Evolutionary conservation across 2,888 invertebrate species (phyloP), one percentile per base, ranked within the genome.

Genomic region (Allolobophora icterica): DNA sequence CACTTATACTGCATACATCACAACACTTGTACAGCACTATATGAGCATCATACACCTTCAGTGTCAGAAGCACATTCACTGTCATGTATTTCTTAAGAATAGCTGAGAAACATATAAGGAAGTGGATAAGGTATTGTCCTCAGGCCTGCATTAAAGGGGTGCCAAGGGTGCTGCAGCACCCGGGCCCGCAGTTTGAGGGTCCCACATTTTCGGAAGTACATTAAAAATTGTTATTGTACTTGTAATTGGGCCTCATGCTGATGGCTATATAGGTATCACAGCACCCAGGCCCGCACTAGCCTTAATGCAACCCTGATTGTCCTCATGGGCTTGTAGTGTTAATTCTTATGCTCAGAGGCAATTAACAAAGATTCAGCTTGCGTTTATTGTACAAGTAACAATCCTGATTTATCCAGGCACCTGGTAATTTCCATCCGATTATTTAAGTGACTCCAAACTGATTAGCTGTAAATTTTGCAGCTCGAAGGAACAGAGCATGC

Each of bases 401-500:
- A n/a, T n/a, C 71, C 71, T 71, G 30, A 71, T 71, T 8, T 24
- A n/a, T n/a, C 13, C 0, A n/a, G 8, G 13, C 71, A 71, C 30
- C n/a, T 17, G 5, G 13, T 71, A 1, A 21, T 52, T 24, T 52
- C 15, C n/a, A 11, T 71, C 71, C 1, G 13, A 71, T n/a, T 30
- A 71, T 71, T 71, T 71, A n/a, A 71, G 71, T n/a, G 71, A n/a
- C 71, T n/a, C n/a, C 71, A n/a, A 71, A n/a, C 30, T 71, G 71
- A n/a, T n/a, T 8, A 71, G 30, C 71, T 71, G 71, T n/a, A n/a
- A 1, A 71, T 71, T 71, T 71, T 5, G 71, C n/a, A n/a, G 71
- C 52, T 71, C 8, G n/a, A 71, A n/a, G n/a, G n/a, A 71, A n/a
- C n/a, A 11, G 71, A 71, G n/a, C 52, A 52, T 52, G 71, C 3